Conservation (phyloP, 2,888 invertebrate genomes). For the Drosophila prostipennis region DNA sequence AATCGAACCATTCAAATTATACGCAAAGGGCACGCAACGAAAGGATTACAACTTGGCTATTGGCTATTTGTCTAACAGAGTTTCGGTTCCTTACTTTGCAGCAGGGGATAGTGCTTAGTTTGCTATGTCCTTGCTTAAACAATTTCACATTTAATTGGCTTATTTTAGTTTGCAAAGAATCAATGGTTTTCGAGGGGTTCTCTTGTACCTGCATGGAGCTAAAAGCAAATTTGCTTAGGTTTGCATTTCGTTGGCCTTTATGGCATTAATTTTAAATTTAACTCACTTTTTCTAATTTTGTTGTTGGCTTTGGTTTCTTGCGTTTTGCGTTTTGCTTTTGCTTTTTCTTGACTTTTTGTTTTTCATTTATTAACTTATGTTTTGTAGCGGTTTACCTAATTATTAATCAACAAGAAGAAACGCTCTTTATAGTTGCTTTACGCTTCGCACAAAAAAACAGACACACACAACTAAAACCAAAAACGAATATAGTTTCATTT, state of each 20-base stretch:
- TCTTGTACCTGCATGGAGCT: conserved; percentile 46
- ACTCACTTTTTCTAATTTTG: conserved; percentile 45
- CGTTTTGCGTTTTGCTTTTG: neutral
- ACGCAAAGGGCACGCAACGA: conserved; percentile 69
- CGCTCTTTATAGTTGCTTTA: conserved; percentile 38
- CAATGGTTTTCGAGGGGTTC: conserved; percentile 23
- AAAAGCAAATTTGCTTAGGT: conserved; percentile 62
- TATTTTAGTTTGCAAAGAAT: conserved; percentile 31
- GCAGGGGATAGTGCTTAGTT: conserved; percentile 60
- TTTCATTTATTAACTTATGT: conserved; percentile 54
- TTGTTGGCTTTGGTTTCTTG: conserved; percentile 21
- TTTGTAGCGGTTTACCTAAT: conserved; percentile 69
- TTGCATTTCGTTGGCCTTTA: conserved; percentile 34
- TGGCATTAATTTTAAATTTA: conserved; percentile 51
- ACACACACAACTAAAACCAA: conserved; percentile 34
- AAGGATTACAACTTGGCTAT: conserved; percentile 64
- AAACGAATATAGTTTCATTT: conserved; percentile 24
- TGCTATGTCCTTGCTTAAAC: conserved; percentile 18
- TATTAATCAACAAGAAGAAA: conserved; percentile 81
- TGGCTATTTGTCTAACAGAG: conserved; percentile 20
- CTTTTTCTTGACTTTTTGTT: conserved; percentile 15
- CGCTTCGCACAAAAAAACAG: conserved; percentile 30
- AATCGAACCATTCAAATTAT: conserved; percentile 49
- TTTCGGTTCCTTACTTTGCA: conserved; percentile 26
- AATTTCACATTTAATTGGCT: conserved; percentile 32